These are phyloP conservation scores for Sialis lutaria DNA, from an alignment of 2,888 invertebrate species.

Conservation along the genomic window DNA sequence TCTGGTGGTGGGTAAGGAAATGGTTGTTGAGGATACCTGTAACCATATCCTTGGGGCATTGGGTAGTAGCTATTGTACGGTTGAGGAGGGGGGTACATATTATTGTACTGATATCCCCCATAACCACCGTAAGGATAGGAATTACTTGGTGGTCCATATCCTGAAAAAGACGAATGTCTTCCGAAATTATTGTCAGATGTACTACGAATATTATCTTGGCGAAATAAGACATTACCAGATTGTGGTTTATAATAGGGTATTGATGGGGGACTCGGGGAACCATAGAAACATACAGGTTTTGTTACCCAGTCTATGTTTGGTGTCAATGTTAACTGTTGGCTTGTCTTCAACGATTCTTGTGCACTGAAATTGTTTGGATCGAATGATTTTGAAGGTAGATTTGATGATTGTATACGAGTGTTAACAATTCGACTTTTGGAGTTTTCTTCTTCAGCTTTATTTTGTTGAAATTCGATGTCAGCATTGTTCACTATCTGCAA, in stretches of 20 bases:
- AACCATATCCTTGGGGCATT: background rate
- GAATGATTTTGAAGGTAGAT: background rate
- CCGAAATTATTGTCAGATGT: background rate
- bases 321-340: slow-evolving; percentile 1
- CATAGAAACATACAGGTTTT: slow-evolving; percentile 1
- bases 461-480: no score
- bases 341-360: background rate
- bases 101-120: background rate
- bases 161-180: background rate
- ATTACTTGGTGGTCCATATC: background rate
- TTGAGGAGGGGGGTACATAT: background rate
- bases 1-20: background rate
- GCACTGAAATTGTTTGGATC: background rate
- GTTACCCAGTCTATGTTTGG: background rate
- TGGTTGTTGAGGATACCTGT: background rate
- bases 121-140: background rate
- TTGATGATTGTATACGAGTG: background rate
- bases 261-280: background rate
- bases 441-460: no score
- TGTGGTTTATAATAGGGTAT: background rate
- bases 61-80: background rate
- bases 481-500: no score
- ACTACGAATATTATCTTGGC: background rate
- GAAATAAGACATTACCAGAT: background rate
- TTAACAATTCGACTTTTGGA: no score